phyloP scores from a whole-genome alignment of 1,140 invertebrate species.

The Cyrtorhinus lividipennis region DNA sequence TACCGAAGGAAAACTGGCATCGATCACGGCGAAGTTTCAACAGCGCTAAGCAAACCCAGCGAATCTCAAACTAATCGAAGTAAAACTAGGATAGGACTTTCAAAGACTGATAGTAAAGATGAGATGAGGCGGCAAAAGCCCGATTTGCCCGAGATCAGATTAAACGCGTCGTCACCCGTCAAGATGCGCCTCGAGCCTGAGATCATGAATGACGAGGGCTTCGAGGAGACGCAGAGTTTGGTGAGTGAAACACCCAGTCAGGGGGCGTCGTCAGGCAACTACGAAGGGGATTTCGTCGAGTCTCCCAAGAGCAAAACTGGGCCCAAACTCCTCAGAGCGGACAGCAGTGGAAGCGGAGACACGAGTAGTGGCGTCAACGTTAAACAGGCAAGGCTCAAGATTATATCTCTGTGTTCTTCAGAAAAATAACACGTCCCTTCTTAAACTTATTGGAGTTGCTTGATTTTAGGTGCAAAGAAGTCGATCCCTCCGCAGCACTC shows the following conservation, averaged over 20 bases:
- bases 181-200: slow-evolving; percentile 41
- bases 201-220: slow-evolving; percentile 67
- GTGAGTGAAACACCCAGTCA: slow-evolving; percentile 71
- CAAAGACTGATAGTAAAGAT: slow-evolving; percentile 8
- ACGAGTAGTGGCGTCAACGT: slow-evolving; percentile 24
- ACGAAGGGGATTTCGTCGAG: slow-evolving; percentile 44
- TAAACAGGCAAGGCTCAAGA: slow-evolving; percentile 19
- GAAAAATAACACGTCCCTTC: too few species aligned
- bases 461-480: slow-evolving; percentile 21
- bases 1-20: slow-evolving; percentile 20
- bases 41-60: slow-evolving; percentile 15
- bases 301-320: slow-evolving; percentile 23
- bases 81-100: background rate
- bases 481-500: slow-evolving; percentile 28
- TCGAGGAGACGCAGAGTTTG: slow-evolving; percentile 73
- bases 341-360: slow-evolving; percentile 28
- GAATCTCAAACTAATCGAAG: slow-evolving; percentile 9
- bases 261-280: slow-evolving; percentile 56
- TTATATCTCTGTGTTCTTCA: too few species aligned
- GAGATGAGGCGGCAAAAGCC: background rate
- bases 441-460: too few species aligned
- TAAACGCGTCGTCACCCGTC: slow-evolving; percentile 29
- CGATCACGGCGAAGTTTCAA: slow-evolving; percentile 21
- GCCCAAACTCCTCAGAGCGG: slow-evolving; percentile 22
- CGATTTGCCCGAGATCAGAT: slow-evolving; percentile 30